Evolutionary conservation across 2,888 invertebrate genomes (phyloP).

Genomic region (Stratiomys singularior): DNA sequence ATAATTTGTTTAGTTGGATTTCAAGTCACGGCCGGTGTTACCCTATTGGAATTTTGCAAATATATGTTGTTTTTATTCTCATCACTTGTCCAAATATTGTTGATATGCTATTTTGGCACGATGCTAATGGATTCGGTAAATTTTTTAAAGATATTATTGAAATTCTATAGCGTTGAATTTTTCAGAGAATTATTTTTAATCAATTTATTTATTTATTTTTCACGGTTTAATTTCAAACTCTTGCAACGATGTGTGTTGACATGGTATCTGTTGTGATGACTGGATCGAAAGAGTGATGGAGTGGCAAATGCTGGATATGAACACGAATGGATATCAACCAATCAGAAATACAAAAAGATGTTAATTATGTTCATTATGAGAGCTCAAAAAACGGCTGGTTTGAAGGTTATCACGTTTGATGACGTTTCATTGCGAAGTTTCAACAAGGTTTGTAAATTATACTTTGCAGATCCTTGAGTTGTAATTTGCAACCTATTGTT

Average conservation of each 20-base stretch:
- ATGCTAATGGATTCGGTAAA: constrained; percentile 57
- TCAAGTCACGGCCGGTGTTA: constrained; percentile 59
- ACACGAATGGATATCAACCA: constrained; percentile 58
- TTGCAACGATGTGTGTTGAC: too few species aligned
- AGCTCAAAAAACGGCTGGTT: constrained; percentile 11
- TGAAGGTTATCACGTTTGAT: constrained; percentile 7
- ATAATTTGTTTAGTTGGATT: constrained; percentile 62
- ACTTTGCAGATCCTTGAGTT: neutral
- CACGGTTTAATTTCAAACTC: neutral
- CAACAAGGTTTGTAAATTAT: constrained; percentile 20
- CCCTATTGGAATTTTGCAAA: constrained; percentile 56
- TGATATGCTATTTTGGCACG: constrained; percentile 60
- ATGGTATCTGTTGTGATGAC: too few species aligned
- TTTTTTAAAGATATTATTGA: neutral
- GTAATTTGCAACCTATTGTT: neutral
- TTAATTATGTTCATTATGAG: constrained; percentile 56
- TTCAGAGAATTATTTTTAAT: neutral
- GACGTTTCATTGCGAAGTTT: constrained; percentile 31
- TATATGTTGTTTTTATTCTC: constrained; percentile 58
- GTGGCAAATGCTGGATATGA: constrained; percentile 58
- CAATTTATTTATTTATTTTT: neutral
- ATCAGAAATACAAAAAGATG: constrained; percentile 55
- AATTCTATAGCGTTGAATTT: neutral
- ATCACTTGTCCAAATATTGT: constrained; percentile 58
- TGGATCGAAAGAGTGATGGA: constrained; percentile 58